Base-by-base conservation (phyloP, 2,888 invertebrate genomes). In the Phyllotreta striolata region DNA sequence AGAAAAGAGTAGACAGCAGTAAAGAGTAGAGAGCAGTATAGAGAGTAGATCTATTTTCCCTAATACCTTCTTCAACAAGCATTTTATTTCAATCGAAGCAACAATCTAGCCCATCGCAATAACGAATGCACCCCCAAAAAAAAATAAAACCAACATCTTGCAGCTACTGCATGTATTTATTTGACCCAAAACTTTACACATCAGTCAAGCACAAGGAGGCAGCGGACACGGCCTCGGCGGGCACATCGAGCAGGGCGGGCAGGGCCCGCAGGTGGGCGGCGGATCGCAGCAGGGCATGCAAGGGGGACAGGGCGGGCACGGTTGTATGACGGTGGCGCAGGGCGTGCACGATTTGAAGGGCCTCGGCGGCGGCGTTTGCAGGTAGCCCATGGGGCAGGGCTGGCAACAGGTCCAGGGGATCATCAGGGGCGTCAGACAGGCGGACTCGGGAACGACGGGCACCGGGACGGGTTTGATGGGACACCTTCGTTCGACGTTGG, bases 371-470 rank as follows among this genome's bases (percentile, higher is more conserved):
- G 52, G 52, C 6, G 39, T 13, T 4, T 6, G 10, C 7, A 52
- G 13, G 13, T 38, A 38, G 8, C 52, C 52, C 12, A 39, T 7
- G 13, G 52, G 12, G 4, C 52, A 37, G 7, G 52, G 52, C 8
- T 38, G 10, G 13, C 10, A n/a, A 38, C 38, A 52, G 4, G 52
- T 38, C 8, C 7, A 12, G 7, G 52, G 52, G 10, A 52, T 38
- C 52, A 52, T 38, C 12, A 52, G 13, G 8, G 52, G 52, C 1
- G 52, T 38, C 5, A 52, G 38, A 10, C 9, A 38, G 13, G 52
- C 52, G n/a, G 10, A 1, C 38, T 52, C 52, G 3, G 52, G 52
- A 5, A 52, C 52, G 6, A 37, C 8, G 1, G 52, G 52, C 6
- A 52, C 52, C 38, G 7, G 10, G 1, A 52, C 52, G n/a, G 38